Evolutionary conservation across 2,113 vertebrate genomes (phyloP).

Genomic region (Arizona elegans): DNA sequence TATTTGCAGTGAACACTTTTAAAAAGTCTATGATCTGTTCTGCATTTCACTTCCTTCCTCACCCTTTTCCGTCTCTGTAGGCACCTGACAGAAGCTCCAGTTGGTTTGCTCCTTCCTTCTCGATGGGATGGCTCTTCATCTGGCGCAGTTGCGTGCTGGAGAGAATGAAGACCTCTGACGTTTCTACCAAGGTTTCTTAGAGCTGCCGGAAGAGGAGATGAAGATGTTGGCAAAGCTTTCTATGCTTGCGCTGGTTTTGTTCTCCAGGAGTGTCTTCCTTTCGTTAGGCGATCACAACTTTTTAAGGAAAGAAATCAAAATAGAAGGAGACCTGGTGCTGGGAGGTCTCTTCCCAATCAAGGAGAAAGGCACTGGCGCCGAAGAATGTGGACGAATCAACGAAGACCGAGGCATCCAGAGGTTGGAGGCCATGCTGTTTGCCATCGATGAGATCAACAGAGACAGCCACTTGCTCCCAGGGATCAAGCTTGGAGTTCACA

Average conservation of each 20-base stretch:
- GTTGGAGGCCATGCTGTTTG: constrained; percentile 97
- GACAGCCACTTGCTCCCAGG: constrained; percentile 86
- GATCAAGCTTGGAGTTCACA: constrained; percentile 90
- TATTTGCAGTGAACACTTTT: neutral
- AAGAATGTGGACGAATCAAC: constrained; percentile 95
- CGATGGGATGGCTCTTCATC: constrained; percentile 61
- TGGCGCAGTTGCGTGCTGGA: constrained; percentile 73
- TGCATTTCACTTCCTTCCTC: constrained; percentile 41
- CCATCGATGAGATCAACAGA: constrained; percentile 93
- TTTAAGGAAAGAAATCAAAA: constrained; percentile 91
- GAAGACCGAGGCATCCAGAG: constrained; percentile 95
- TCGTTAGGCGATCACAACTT: constrained; percentile 84
- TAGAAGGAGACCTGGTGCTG: constrained; percentile 95
- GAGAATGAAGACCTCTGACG: constrained; percentile 56
- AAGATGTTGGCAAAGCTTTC: constrained; percentile 83
- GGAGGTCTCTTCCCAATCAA: constrained; percentile 97
- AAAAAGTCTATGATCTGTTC: neutral
- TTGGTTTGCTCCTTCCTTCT: constrained; percentile 68
- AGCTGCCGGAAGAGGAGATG: constrained; percentile 57
- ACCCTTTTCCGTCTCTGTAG: constrained; percentile 70
- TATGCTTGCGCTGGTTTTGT: constrained; percentile 79
- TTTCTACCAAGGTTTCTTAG: constrained; percentile 57
- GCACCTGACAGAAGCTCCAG: constrained; percentile 66
- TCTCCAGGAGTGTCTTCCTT: constrained; percentile 84
- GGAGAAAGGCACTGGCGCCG: constrained; percentile 89